These are phyloP conservation scores for Lycopodina hypogea DNA, from an alignment of 37 sponge, comb jelly and placozoan species.

Conservation along the genomic window DNA sequence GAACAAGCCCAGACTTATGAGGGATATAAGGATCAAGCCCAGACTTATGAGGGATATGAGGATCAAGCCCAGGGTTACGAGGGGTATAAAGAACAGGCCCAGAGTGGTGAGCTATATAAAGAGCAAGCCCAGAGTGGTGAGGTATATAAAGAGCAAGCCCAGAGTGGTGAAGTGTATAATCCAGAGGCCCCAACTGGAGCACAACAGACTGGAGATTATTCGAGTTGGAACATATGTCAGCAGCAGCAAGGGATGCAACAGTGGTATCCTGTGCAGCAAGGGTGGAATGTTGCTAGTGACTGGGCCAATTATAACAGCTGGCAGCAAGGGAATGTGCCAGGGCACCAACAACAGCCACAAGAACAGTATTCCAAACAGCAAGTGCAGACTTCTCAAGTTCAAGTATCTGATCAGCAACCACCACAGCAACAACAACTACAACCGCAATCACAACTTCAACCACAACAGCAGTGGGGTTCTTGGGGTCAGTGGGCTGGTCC, in stretches of 20 bases:
- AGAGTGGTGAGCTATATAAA: too few species aligned
- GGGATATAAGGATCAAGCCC: too few species aligned
- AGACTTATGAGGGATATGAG: too few species aligned
- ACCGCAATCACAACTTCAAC: constrained; percentile 1
- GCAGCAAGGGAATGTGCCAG: constrained; percentile 6
- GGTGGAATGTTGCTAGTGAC: background rate
- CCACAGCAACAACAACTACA: constrained; percentile 28
- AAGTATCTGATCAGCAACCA: background rate
- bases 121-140: too few species aligned
- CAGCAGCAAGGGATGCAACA: constrained; percentile 2
- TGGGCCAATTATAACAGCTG: background rate
- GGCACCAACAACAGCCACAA: background rate
- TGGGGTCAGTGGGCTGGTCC: background rate
- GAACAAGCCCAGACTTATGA: too few species aligned
- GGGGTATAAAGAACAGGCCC: too few species aligned
- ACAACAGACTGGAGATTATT: background rate
- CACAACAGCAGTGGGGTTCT: background rate
- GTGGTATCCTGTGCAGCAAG: background rate
- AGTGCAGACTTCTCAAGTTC: background rate
- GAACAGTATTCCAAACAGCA: background rate
- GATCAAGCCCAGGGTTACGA: background rate
- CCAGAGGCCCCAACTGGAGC: background rate
- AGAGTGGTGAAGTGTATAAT: background rate
- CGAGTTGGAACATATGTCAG: background rate
- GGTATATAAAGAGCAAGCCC: background rate